Conservation (phyloP, 2,888 invertebrate genomes). For the Sialis fuliginosa region DNA sequence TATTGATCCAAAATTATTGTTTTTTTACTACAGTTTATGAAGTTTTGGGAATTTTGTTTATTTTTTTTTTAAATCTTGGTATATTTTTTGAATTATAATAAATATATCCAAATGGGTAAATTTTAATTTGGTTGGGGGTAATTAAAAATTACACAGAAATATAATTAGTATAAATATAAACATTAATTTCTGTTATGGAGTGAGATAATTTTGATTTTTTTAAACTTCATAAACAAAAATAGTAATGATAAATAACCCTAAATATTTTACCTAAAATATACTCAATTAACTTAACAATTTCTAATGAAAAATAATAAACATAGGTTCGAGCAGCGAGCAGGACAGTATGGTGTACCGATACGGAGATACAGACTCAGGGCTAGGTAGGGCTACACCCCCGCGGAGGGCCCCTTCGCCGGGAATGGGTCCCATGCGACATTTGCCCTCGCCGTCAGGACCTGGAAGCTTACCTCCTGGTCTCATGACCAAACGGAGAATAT, state of each 20-base stretch:
- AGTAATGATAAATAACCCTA: not conserved
- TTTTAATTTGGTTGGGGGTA: too few species aligned
- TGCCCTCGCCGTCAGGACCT: constrained; percentile 72
- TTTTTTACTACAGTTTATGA: too few species aligned
- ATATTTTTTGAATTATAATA: too few species aligned
- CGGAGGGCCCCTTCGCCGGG: constrained; percentile 75
- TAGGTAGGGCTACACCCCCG: constrained; percentile 75
- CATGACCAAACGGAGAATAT: constrained; percentile 41
- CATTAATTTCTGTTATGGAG: not conserved
- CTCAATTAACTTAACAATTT: constrained; percentile 3
- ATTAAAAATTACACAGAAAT: too few species aligned
- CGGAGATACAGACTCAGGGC: constrained; percentile 64
- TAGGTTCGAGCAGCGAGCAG: constrained; percentile 38
- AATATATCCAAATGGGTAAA: too few species aligned
- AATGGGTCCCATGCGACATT: constrained; percentile 51
- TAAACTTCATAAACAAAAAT: not conserved
- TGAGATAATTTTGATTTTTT: not conserved
- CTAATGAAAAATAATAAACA: not conserved
- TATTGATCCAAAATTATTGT: too few species aligned
- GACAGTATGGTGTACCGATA: constrained; percentile 35
- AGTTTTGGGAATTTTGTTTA: too few species aligned
- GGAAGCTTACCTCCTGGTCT: constrained; percentile 60
- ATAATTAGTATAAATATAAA: too few species aligned
- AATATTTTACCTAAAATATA: not conserved
- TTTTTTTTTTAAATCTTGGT: too few species aligned